Base-by-base conservation (phyloP, 2,113 vertebrate genomes). In the Naja naja region DNA sequence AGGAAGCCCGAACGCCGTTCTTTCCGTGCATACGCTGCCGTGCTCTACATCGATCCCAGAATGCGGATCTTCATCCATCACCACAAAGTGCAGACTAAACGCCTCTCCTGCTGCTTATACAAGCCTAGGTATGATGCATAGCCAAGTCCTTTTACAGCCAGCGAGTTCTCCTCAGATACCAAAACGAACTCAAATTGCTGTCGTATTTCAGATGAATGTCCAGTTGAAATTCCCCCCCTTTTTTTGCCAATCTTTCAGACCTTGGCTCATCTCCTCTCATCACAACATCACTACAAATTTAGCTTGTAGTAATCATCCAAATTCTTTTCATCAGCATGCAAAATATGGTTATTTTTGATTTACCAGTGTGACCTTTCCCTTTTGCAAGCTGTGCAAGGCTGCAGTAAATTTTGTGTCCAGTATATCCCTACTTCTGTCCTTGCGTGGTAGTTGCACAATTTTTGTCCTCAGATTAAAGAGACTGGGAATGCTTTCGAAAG, bases 51-150 rank as follows among this genome's bases (percentile, higher is more conserved):
- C 0, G 99, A 99, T 96, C 99, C 99, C 64, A 98, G 99, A 90
- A 99, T 99, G 99, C 98, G 99, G 95, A 99, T 99, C 94, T 99
- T 99, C 95, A 98, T 99, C 89, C 99, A 99, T 0, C 98, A 98
- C 20, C 99, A 99, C 97, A 99, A 99, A 97, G 99, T 99, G 60
- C 98, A 98, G 95, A 99, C 99, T 92, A 99, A 99, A 95, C 98
- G 99, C 89, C 98, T 99, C 27, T 99, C 99, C 0, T 99, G 99
- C 96, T 99, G 99, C 96, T 97, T 99, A 2, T 99, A 98, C 94
- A 99, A 99, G 94, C 99, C 99, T 91, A 98, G 99, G 99, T 99
- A 97, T 85, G 92, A 43, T 1, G 10, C 45, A 43, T 34, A 47
- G 56, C 47, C 1, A 25, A 53, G 1, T 14, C 54, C 45, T 60